Percentiles rank a stretch among this genome's conserved stretches.
phyloP scores from a whole-genome alignment of 1,140 invertebrate genomes.

The Micrasema longulum region DNA sequence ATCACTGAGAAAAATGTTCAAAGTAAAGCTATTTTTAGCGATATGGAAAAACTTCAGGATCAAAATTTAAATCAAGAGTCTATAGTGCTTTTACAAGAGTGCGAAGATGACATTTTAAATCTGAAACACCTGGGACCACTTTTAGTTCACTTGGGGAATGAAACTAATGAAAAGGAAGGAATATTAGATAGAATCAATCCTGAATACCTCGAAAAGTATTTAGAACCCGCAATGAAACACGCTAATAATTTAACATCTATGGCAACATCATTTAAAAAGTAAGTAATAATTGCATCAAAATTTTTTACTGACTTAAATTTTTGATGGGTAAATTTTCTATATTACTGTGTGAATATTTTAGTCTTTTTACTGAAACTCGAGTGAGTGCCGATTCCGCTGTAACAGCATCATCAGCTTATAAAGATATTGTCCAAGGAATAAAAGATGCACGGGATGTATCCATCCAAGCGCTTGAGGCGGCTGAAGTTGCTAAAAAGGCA shows the following conservation, averaged over 20 bases:
- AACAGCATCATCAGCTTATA: constrained; percentile 84
- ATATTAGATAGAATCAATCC: constrained; percentile 75
- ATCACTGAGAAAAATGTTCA: constrained; percentile 30
- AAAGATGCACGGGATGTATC: constrained; percentile 73
- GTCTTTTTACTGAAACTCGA: constrained; percentile 76
- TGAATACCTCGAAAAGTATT: constrained; percentile 75
- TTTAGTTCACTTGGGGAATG: constrained; percentile 61
- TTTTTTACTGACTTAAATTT: no score
- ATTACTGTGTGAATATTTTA: constrained; percentile 57
- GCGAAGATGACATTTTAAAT: constrained; percentile 58
- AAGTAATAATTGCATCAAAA: no score
- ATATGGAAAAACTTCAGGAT: constrained; percentile 30
- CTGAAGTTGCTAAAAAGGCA: constrained; percentile 69
- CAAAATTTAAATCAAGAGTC: constrained; percentile 42
- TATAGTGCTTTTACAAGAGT: constrained; percentile 47
- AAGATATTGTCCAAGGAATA: constrained; percentile 80
- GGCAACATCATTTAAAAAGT: constrained; percentile 71
- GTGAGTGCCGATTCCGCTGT: constrained; percentile 77
- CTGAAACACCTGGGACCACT: constrained; percentile 57
- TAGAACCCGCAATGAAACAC: constrained; percentile 76
- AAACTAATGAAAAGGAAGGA: constrained; percentile 70
- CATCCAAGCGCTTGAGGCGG: constrained; percentile 72
- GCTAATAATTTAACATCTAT: constrained; percentile 72
- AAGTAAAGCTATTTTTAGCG: constrained; percentile 26
- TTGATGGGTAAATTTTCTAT: no score